Conservation (phyloP, 2,797 vertebrate species). For the Macropus fuliginosus region DNA sequence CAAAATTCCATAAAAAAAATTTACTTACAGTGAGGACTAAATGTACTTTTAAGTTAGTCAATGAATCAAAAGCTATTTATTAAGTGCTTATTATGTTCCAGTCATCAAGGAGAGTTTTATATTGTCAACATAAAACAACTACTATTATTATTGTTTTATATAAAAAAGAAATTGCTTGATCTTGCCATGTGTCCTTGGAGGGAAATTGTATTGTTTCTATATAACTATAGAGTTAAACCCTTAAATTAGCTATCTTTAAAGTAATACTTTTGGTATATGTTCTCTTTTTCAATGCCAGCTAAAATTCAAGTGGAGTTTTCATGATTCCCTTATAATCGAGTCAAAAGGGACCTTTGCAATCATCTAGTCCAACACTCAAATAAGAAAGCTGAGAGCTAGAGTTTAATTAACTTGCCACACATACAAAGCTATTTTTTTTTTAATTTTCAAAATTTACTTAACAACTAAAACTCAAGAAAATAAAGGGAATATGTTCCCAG, state of each 20-base stretch:
- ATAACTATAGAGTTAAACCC: neutral
- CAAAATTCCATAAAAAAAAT: neutral
- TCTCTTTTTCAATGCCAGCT: neutral
- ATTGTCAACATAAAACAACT: neutral
- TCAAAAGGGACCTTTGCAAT: neutral
- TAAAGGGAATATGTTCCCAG: slow-evolving; percentile 39
- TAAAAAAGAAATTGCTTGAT: neutral
- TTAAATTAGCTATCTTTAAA: slow-evolving; percentile 17
- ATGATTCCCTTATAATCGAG: neutral
- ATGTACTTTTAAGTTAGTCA: neutral
- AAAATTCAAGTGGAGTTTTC: neutral
- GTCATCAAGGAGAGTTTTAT: no score
- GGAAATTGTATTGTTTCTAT: neutral
- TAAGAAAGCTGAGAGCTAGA: neutral
- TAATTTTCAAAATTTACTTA: slow-evolving; percentile 48
- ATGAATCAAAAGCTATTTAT: neutral
- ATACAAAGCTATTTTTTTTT: neutral
- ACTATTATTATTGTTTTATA: neutral
- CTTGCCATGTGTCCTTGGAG: neutral
- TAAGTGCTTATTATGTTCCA: neutral
- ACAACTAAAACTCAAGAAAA: slow-evolving; percentile 13
- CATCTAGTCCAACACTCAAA: neutral
- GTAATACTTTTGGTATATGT: neutral
- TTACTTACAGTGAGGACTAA: fast-evolving
- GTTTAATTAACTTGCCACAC: neutral